Evolutionary conservation across 2,113 vertebrate species (phyloP).

Genomic region (Melanotaenia duboulayi): DNA sequence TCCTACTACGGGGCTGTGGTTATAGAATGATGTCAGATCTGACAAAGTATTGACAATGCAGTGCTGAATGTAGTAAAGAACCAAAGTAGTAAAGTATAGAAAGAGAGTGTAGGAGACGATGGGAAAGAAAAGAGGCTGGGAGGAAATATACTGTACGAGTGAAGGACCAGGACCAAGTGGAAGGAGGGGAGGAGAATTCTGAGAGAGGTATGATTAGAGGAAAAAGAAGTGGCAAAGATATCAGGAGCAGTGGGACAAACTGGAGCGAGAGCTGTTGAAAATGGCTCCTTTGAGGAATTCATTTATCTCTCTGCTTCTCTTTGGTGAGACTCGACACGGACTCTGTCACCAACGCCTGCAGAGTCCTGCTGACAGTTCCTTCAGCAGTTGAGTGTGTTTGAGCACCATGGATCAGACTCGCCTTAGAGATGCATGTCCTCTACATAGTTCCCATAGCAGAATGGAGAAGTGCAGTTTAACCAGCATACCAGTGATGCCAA

Average conservation of each 20-base stretch:
- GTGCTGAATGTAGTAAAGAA: not conserved
- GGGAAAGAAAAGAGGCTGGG: not conserved
- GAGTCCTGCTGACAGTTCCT: slow-evolving; percentile 75
- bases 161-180: not conserved
- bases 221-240: slow-evolving; percentile 21
- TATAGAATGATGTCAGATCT: not conserved
- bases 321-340: slow-evolving; percentile 41
- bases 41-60: not conserved
- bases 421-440: slow-evolving; percentile 46
- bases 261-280: slow-evolving; percentile 52
- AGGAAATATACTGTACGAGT: slow-evolving; percentile 3
- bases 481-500: slow-evolving; percentile 62
- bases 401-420: slow-evolving; percentile 64
- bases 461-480: slow-evolving; percentile 38
- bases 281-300: slow-evolving; percentile 57
- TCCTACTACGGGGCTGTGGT: not conserved
- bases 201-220: slow-evolving; percentile 18
- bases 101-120: not conserved
- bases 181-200: not conserved
- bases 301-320: slow-evolving; percentile 57
- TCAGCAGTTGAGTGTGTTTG: slow-evolving; percentile 74
- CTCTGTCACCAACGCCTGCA: slow-evolving; percentile 60
- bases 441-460: slow-evolving; percentile 61
- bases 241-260: slow-evolving; percentile 12
- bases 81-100: not conserved